phyloP scores from a whole-genome alignment of 2,113 vertebrate species.

The Onychostoma macrolepis region DNA sequence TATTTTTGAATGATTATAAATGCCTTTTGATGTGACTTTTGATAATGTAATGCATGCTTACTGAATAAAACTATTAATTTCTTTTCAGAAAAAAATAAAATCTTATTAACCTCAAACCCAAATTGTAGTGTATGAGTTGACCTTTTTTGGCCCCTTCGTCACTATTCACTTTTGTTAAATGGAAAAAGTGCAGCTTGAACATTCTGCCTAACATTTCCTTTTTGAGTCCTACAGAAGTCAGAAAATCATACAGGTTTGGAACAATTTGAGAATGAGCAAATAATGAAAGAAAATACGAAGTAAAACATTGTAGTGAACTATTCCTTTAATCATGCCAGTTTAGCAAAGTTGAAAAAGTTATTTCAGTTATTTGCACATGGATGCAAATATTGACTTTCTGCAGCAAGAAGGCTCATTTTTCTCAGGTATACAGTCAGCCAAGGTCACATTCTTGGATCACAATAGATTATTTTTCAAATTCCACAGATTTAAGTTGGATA shows the following conservation, averaged over 20 bases:
- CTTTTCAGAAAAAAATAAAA: not conserved
- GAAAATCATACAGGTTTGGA: not conserved
- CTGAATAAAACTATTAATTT: not conserved
- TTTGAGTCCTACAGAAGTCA: not conserved
- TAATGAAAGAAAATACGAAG: not conserved
- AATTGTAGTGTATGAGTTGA: not conserved
- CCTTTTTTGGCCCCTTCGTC: not conserved
- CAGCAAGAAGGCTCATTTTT: not conserved
- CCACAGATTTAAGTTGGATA: not conserved
- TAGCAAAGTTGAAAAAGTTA: not conserved
- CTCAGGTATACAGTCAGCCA: not conserved
- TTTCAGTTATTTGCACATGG: not conserved
- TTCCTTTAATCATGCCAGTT: not conserved
- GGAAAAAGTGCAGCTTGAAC: not conserved
- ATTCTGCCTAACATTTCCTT: not conserved
- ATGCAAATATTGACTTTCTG: not conserved
- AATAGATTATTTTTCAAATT: constrained; percentile 2
- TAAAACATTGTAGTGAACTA: not conserved
- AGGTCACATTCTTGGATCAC: constrained; percentile 12
- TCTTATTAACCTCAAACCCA: not conserved
- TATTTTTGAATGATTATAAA: not conserved
- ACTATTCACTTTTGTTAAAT: not conserved
- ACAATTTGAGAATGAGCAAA: not conserved
- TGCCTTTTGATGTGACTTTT: not conserved
- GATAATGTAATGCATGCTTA: not conserved